A percentile compares a stretch with the other conserved stretches of the same genome.
phyloP scores from a whole-genome alignment of 2,888 invertebrate genomes.

The Sarcophaga rosellei region DNA sequence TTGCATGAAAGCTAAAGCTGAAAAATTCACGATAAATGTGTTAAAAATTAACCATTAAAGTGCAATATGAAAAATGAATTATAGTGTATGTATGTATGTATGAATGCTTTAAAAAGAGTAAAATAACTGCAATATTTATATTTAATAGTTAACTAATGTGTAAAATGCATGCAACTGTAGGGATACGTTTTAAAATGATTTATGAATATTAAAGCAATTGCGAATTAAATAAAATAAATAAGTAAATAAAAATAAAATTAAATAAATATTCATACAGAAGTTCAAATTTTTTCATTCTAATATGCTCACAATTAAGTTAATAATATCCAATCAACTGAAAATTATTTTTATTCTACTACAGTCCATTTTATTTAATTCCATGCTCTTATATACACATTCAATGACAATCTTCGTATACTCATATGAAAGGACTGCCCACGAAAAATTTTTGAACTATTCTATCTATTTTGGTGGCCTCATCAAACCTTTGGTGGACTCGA shows the following conservation, averaged over 20 bases:
- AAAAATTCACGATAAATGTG: constrained; percentile 38
- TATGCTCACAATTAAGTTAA: not conserved
- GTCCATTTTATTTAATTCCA: too few species aligned
- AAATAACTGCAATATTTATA: too few species aligned
- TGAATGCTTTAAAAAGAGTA: too few species aligned
- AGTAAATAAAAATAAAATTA: not conserved
- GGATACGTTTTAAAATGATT: not conserved
- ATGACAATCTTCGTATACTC: too few species aligned
- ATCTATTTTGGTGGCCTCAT: too few species aligned
- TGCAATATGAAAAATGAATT: constrained; percentile 26
- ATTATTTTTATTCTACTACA: too few species aligned
- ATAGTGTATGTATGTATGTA: too few species aligned
- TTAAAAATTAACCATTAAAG: constrained; percentile 36
- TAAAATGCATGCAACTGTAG: constrained; percentile 42
- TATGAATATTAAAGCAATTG: not conserved
- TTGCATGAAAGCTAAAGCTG: constrained; percentile 29
- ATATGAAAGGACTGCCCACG: too few species aligned
- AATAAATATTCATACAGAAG: not conserved
- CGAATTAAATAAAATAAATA: not conserved
- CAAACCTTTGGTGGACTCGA: too few species aligned
- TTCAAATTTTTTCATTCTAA: not conserved
- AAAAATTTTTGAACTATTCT: too few species aligned
- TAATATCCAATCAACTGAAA: too few species aligned
- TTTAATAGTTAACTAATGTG: constrained; percentile 28
- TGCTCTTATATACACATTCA: too few species aligned